A percentile compares a stretch with the other conserved stretches of the same genome.
These are phyloP conservation scores for Cancer borealis DNA, from an alignment of 2,888 invertebrate species.

Conservation along the genomic window DNA sequence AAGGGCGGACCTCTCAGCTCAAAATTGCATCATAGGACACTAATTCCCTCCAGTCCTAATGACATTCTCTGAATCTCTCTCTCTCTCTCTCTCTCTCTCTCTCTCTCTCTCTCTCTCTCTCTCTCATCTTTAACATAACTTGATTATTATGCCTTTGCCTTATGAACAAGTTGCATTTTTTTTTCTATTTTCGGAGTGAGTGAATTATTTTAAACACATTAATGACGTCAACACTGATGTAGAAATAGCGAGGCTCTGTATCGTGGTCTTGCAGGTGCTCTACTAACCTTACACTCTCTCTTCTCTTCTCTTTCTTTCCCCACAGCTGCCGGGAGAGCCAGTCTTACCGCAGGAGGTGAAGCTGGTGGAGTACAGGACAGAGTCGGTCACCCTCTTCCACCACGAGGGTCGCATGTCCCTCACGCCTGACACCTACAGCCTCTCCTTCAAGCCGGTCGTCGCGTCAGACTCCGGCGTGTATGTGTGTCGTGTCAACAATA, in stretches of 20 bases:
- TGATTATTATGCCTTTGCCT: no score
- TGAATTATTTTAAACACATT: neutral
- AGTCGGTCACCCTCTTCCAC: constrained; percentile 71
- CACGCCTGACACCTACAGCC: constrained; percentile 61
- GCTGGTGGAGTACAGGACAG: constrained; percentile 73
- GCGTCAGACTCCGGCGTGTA: constrained; percentile 71
- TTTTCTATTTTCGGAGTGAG: neutral
- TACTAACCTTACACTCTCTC: neutral
- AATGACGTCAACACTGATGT: neutral
- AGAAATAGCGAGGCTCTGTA: no score
- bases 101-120: neutral
- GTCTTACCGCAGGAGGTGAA: constrained; percentile 62
- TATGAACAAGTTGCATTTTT: neutral
- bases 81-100: constrained; percentile 28
- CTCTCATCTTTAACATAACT: neutral
- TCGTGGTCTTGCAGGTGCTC: no score
- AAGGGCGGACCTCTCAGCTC: neutral
- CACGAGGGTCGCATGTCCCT: constrained; percentile 70
- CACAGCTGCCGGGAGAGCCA: constrained; percentile 57
- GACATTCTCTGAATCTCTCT: neutral
- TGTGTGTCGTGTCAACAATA: constrained; percentile 73
- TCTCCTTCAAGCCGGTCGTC: constrained; percentile 70
- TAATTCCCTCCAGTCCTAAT: neutral
- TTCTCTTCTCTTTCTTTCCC: neutral
- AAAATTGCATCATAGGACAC: neutral